Evolutionary conservation across 2,113 vertebrate species (phyloP).

Genomic region (Anhinga anhinga): DNA sequence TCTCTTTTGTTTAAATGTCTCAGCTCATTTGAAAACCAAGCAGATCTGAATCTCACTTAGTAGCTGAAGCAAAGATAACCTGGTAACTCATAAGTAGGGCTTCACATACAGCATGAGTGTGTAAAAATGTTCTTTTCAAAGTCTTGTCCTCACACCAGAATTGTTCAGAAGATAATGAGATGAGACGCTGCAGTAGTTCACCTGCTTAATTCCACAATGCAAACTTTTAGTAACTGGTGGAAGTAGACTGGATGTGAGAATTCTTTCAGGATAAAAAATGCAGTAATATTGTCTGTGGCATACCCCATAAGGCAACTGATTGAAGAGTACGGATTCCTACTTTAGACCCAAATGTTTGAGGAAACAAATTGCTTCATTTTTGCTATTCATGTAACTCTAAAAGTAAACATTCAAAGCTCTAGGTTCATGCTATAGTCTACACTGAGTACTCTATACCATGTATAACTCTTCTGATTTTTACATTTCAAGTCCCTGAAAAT

Average conservation of each 20-base stretch:
- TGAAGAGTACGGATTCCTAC: neutral
- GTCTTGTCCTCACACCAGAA: neutral
- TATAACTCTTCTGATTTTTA: neutral
- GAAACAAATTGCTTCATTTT: neutral
- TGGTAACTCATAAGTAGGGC: accelerated
- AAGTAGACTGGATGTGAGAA: neutral
- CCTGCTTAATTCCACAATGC: neutral
- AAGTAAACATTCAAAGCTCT: neutral
- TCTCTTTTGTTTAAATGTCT: neutral
- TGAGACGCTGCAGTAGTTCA: neutral
- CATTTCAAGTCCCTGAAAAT: neutral
- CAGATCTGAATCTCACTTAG: neutral
- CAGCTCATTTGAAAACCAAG: neutral
- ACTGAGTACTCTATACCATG: neutral
- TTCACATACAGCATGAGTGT: neutral
- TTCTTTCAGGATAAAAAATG: neutral
- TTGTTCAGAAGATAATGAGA: neutral
- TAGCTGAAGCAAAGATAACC: neutral
- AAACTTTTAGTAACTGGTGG: neutral
- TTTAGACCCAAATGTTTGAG: neutral
- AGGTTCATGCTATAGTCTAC: neutral
- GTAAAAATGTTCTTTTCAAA: neutral
- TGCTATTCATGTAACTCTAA: neutral
- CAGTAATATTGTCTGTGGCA: neutral
- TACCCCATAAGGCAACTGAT: neutral